A percentile compares a stretch with the other conserved stretches of the same genome.
phyloP scores from a whole-genome alignment of 2,113 vertebrate genomes.

The Neopipo cinnamomea region DNA sequence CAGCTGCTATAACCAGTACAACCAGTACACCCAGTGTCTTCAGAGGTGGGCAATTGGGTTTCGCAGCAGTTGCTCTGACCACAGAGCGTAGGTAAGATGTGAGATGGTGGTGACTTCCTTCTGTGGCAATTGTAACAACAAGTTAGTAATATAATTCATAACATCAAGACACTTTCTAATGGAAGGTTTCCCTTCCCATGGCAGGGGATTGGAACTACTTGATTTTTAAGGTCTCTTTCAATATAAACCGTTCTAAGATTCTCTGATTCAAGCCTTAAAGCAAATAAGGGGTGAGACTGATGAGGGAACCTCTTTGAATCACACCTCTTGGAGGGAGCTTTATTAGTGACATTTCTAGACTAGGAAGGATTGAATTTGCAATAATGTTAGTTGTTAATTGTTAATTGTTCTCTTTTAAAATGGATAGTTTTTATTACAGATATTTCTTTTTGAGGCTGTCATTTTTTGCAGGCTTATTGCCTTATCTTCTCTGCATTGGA shows the following conservation, averaged over 20 bases:
- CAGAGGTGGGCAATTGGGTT: neutral
- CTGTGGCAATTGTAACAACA: neutral
- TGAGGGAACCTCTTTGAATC: neutral
- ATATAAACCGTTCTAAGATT: neutral
- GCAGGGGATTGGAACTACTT: neutral
- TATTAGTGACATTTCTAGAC: neutral
- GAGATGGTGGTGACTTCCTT: neutral
- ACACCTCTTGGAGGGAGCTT: neutral
- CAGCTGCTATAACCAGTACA: neutral
- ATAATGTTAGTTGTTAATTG: neutral
- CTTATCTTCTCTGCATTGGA: neutral
- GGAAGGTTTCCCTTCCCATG: neutral
- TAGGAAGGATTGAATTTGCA: neutral
- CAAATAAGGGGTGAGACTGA: neutral
- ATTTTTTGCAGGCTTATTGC: neutral
- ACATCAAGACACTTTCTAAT: neutral
- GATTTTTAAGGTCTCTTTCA: neutral
- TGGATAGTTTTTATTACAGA: neutral
- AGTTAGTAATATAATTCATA: neutral
- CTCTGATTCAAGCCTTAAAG: neutral
- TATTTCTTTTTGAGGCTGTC: neutral
- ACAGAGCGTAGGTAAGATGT: neutral
- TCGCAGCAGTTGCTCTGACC: neutral
- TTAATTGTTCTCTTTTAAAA: neutral
- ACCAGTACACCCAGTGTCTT: neutral